A percentile compares a stretch with the other conserved stretches of the same genome.
phyloP scores from a whole-genome alignment of 2,888 invertebrate genomes.

The Trichacis sp. region DNA sequence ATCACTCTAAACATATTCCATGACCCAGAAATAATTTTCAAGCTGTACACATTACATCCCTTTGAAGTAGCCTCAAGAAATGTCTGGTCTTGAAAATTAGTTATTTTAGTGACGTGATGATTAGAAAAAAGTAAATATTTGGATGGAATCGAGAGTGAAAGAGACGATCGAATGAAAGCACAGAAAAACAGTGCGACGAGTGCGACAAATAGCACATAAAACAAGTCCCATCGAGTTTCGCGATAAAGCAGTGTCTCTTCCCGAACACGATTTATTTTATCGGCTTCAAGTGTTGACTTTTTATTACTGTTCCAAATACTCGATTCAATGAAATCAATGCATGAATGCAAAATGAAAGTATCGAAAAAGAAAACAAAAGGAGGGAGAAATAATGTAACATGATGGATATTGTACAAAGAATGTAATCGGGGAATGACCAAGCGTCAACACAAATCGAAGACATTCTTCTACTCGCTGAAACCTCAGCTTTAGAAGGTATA shows the following conservation, averaged over 20 bases:
- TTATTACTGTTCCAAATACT: too few species aligned
- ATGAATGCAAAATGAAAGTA: background rate
- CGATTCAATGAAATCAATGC: background rate
- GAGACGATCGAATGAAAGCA: background rate
- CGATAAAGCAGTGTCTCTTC: background rate
- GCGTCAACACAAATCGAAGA: conserved; percentile 21
- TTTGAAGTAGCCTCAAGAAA: too few species aligned
- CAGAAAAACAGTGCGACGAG: background rate
- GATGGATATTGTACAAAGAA: background rate
- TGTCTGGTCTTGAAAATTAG: background rate
- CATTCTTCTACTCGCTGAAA: conserved; percentile 18
- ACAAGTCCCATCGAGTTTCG: background rate
- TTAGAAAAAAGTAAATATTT: background rate
- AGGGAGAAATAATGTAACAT: background rate
- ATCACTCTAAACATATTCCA: too few species aligned
- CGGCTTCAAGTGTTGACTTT: too few species aligned
- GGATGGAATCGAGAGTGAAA: too few species aligned
- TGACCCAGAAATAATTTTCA: too few species aligned
- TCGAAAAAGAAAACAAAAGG: background rate
- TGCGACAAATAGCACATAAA: background rate
- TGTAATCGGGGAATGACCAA: conserved; percentile 8
- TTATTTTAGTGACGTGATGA: background rate
- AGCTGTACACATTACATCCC: too few species aligned
- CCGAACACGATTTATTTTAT: background rate
- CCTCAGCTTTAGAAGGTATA: conserved; percentile 13